A percentile compares a stretch with the other conserved stretches of the same genome.
phyloP scores from a whole-genome alignment of 2,113 vertebrate species.

The Gadus chalcogrammus region DNA sequence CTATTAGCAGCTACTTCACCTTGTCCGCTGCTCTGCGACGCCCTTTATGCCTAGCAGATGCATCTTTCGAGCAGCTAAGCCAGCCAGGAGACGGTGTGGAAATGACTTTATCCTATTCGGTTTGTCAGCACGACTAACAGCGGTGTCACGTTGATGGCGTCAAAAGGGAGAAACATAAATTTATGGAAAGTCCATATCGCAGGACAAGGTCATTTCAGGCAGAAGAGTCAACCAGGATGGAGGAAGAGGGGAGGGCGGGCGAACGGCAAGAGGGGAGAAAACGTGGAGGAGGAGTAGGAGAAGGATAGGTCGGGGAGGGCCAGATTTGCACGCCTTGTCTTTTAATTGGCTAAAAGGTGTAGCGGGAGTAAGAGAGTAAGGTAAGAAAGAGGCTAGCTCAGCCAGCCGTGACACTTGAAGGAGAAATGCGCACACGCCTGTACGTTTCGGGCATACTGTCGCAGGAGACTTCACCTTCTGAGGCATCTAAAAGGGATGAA shows the following conservation, averaged over 20 bases:
- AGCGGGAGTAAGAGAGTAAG: not conserved
- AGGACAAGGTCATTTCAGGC: conserved; percentile 54
- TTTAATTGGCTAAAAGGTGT: conserved; percentile 64
- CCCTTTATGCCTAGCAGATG: not conserved
- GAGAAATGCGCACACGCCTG: conserved; percentile 21
- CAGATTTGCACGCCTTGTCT: conserved; percentile 67
- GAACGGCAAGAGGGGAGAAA: conserved; percentile 8
- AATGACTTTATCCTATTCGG: conserved; percentile 21
- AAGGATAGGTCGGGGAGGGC: conserved; percentile 32
- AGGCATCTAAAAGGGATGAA: conserved; percentile 46
- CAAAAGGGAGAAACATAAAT: conserved; percentile 32
- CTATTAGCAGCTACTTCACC: not conserved
- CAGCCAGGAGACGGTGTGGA: conserved; percentile 13
- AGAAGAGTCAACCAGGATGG: conserved; percentile 41
- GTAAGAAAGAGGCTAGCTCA: conserved; percentile 62
- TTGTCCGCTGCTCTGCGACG: not conserved
- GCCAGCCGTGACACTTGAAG: conserved; percentile 61
- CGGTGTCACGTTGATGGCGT: conserved; percentile 14
- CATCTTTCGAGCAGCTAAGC: too few species aligned
- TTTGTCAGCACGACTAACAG: conserved; percentile 16
- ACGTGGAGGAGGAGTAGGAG: conserved; percentile 1
- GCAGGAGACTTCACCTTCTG: conserved; percentile 66
- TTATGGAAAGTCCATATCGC: conserved; percentile 57
- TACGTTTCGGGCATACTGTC: not conserved
- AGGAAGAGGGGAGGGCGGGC: conserved; percentile 25